Percentiles rank a stretch among this genome's conserved stretches.
These are phyloP conservation scores for Anguilla marmorata DNA, from an alignment of 2,797 vertebrate species.

Conservation along the genomic window DNA sequence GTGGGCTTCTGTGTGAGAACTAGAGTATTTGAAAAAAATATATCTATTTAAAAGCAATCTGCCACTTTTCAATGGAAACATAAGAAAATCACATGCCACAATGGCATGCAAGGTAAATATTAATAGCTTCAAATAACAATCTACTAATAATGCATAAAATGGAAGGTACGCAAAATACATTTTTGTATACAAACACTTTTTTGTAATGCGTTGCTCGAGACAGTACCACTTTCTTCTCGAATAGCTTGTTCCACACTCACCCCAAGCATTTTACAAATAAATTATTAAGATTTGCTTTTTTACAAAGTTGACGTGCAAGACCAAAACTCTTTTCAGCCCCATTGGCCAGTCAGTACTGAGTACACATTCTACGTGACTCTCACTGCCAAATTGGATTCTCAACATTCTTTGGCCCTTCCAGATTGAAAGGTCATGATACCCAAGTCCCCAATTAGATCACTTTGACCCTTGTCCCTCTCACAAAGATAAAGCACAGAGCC, in stretches of 20 bases:
- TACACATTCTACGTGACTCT: background rate
- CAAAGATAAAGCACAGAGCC: conserved; percentile 22
- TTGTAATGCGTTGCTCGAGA: background rate
- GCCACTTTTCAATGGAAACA: background rate
- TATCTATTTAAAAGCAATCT: background rate
- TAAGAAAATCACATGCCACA: background rate
- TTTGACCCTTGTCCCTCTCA: conserved; percentile 15
- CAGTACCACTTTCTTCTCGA: background rate
- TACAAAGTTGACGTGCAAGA: background rate
- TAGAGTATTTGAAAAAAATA: background rate
- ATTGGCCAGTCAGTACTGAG: background rate
- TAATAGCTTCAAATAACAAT: background rate
- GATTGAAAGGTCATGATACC: background rate
- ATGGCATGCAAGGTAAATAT: background rate
- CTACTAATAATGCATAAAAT: background rate
- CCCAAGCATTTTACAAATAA: background rate
- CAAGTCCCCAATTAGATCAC: conserved; percentile 13
- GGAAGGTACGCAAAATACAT: background rate
- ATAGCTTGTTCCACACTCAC: background rate
- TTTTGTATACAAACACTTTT: background rate
- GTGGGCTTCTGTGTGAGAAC: background rate
- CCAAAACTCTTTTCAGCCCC: background rate
- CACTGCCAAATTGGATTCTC: background rate
- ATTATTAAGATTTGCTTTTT: background rate
- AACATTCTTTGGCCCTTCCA: conserved; percentile 2